Evolutionary conservation across 2,113 vertebrate species (phyloP).

Genomic region (Emydocephalus ijimae): DNA sequence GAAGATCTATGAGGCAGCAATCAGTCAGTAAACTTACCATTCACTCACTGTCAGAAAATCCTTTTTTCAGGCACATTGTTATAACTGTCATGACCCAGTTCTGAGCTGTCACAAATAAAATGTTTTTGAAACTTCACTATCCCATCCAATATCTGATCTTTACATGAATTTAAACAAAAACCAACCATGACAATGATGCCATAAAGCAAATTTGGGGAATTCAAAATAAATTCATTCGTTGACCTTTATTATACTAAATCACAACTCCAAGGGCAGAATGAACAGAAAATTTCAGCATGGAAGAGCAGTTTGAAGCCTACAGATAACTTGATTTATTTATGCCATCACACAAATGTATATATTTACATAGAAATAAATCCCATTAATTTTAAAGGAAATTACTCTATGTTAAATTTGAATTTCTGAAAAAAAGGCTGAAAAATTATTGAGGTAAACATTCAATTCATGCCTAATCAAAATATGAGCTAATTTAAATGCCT

Average conservation of each 20-base stretch:
- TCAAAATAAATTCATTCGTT: slow-evolving; percentile 34
- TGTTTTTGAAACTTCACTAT: not conserved
- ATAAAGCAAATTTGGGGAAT: slow-evolving; percentile 1
- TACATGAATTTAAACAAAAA: slow-evolving; percentile 42
- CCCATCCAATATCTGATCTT: not conserved
- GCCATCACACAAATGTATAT: not conserved
- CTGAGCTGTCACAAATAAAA: not conserved
- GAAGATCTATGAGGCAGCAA: not conserved
- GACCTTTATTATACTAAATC: slow-evolving; percentile 37
- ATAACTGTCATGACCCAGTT: not conserved
- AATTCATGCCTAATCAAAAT: not conserved
- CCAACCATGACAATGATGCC: slow-evolving; percentile 16
- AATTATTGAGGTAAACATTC: not conserved
- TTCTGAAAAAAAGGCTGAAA: not conserved
- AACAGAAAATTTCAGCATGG: not conserved
- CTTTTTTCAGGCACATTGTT: not conserved
- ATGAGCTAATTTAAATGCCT: not conserved
- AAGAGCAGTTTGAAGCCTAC: slow-evolving; percentile 28
- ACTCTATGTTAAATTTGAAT: not conserved
- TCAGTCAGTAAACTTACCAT: not conserved
- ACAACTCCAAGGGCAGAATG: slow-evolving; percentile 4
- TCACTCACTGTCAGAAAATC: not conserved
- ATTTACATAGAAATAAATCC: not conserved
- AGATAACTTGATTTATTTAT: slow-evolving; percentile 15
- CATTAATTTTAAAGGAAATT: not conserved